These are phyloP conservation scores for Umimayanthus kanabou DNA, from an alignment of 92 coral and sea anemone genomes.

Conservation along the genomic window DNA sequence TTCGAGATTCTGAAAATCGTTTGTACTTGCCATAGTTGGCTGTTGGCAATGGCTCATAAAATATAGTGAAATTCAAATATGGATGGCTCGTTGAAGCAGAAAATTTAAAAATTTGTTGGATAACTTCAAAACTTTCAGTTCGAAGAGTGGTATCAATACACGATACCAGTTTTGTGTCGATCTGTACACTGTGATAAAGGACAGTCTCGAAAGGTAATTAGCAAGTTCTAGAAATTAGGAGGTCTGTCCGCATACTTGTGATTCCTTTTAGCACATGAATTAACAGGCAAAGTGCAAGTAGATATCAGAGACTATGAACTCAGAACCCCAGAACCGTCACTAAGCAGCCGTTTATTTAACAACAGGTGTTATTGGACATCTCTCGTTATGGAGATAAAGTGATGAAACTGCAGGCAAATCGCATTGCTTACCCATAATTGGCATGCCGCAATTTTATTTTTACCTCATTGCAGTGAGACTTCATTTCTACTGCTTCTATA, in stretches of 20 bases:
- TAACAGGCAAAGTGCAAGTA: constrained; percentile 3
- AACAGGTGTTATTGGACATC: background rate
- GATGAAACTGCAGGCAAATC: background rate
- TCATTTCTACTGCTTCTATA: too few relatives aligned
- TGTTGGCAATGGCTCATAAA: background rate
- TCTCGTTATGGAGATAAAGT: background rate
- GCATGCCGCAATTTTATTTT: background rate
- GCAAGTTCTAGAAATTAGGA: background rate
- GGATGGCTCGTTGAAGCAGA: background rate
- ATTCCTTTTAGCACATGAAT: background rate
- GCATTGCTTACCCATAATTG: background rate
- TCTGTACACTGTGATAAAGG: background rate
- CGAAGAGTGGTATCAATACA: background rate
- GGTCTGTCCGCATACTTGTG: too few relatives aligned
- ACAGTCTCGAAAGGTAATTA: background rate
- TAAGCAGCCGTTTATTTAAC: background rate
- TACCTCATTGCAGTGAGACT: background rate
- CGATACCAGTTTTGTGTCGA: background rate
- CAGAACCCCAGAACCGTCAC: background rate
- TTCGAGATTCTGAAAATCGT: too few relatives aligned
- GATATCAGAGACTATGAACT: background rate
- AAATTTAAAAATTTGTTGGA: background rate
- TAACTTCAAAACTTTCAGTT: background rate
- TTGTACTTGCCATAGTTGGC: background rate
- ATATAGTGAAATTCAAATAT: too few relatives aligned